Evolutionary conservation across 1,140 invertebrate species (phyloP).

Genomic region (Pseudomyrmex pallidus): DNA sequence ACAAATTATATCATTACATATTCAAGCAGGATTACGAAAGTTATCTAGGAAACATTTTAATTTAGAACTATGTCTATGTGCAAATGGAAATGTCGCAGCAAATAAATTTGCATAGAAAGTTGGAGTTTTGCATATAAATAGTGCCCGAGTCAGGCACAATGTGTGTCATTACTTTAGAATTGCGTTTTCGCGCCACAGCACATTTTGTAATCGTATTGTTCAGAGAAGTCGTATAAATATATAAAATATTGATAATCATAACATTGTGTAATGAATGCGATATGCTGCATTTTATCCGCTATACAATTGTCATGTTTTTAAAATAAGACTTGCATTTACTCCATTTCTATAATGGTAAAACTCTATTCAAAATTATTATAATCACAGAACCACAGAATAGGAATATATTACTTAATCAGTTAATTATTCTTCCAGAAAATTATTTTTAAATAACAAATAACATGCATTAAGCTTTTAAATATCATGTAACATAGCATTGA

Average conservation of each 20-base stretch:
- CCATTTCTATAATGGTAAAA: not conserved
- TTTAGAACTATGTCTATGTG: constrained; percentile 57
- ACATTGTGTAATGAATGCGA: constrained; percentile 44
- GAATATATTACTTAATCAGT: not conserved
- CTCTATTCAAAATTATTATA: too few species aligned
- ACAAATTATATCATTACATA: constrained; percentile 42
- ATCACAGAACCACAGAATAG: too few species aligned
- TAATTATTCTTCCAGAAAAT: not conserved
- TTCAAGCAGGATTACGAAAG: constrained; percentile 45
- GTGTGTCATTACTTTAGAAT: constrained; percentile 62
- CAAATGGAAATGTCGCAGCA: constrained; percentile 60
- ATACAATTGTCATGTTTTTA: constrained; percentile 37
- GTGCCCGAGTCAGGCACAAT: constrained; percentile 47
- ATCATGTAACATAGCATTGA: not conserved
- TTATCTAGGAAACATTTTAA: constrained; percentile 61
- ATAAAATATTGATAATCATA: constrained; percentile 56
- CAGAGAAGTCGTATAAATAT: constrained; percentile 52
- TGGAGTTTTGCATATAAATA: constrained; percentile 62
- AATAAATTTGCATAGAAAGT: constrained; percentile 62
- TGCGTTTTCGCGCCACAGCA: constrained; percentile 45
- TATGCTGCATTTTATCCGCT: constrained; percentile 4
- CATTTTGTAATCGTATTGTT: constrained; percentile 54
- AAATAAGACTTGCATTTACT: not conserved
- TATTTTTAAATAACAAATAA: constrained; percentile 1
- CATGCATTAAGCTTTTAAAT: too few species aligned